phyloP scores from a whole-genome alignment of 1,140 invertebrate species.

The Goniozus legneri region DNA sequence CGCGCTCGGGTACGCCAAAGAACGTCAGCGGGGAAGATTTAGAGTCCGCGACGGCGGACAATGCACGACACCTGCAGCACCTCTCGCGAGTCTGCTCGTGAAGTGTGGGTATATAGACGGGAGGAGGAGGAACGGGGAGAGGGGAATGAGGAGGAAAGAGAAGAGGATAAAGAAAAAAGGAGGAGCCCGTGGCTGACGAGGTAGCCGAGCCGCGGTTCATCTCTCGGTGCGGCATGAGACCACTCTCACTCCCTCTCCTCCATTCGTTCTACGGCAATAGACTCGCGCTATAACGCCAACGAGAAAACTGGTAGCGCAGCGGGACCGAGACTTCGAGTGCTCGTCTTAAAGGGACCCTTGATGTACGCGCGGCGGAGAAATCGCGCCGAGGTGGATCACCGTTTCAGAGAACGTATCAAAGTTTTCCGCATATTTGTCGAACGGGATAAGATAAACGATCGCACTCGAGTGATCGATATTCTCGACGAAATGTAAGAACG shows the following conservation, averaged over 20 bases:
- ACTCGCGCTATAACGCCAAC: no score
- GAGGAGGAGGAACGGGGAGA: slow-evolving; percentile 7
- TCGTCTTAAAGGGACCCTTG: slow-evolving; percentile 18
- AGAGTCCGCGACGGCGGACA: slow-evolving; percentile 44
- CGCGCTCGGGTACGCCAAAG: slow-evolving; percentile 24
- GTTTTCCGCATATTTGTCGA: no score
- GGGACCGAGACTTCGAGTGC: slow-evolving; percentile 10
- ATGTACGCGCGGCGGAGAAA: slow-evolving; percentile 10
- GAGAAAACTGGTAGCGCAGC: slow-evolving; percentile 18
- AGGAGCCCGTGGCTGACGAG: not conserved
- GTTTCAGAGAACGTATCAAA: no score
- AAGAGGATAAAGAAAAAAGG: not conserved
- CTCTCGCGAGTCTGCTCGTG: slow-evolving; percentile 13
- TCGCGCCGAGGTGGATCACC: no score
- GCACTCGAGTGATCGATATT: no score
- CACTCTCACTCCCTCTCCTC: no score
- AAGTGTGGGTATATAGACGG: no score
- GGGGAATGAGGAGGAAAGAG: slow-evolving; percentile 7
- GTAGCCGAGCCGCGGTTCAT: no score
- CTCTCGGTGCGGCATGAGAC: no score
- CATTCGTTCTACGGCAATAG: no score
- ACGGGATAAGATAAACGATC: no score
- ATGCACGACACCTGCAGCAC: slow-evolving; percentile 46
- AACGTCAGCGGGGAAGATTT: slow-evolving; percentile 43
- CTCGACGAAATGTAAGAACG: no score